Evolutionary conservation across 2,888 invertebrate genomes (phyloP).

Genomic region (Drosophila algonquin): DNA sequence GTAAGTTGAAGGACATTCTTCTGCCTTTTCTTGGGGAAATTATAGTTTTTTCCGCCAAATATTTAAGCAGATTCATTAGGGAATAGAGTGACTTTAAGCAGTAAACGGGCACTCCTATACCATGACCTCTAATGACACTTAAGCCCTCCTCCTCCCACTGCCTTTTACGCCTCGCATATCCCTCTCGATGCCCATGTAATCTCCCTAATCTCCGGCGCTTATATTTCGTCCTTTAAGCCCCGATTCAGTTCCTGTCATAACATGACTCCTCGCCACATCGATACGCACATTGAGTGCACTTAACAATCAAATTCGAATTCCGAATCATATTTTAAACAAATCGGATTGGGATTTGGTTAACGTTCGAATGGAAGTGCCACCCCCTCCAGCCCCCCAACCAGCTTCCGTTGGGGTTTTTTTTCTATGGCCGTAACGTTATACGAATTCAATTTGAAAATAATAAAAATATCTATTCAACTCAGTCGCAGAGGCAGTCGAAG

Average conservation of each 20-base stretch:
- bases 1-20: not conserved
- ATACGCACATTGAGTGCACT: conserved; percentile 33
- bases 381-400: not conserved
- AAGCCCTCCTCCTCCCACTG: not conserved
- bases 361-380: conserved; percentile 34
- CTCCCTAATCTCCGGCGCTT: not conserved
- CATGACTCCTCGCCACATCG: conserved; percentile 14
- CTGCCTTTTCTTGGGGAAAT: not conserved
- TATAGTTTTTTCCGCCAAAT: not conserved
- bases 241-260: conserved; percentile 36
- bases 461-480: conserved; percentile 62
- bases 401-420: not conserved
- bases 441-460: conserved; percentile 79
- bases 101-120: accelerated
- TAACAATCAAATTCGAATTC: conserved; percentile 66
- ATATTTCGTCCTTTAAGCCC: conserved; percentile 20
- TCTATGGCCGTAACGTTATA: conserved; percentile 64
- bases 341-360: conserved; percentile 72
- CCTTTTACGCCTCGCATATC: not conserved
- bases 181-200: not conserved
- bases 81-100: not conserved
- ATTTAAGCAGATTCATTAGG: not conserved
- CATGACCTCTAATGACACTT: not conserved
- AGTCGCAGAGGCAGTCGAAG: conserved; percentile 11
- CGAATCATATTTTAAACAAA: conserved; percentile 63